phyloP scores from a whole-genome alignment of 2,888 invertebrate species.

The Limnephilus rhombicus region DNA sequence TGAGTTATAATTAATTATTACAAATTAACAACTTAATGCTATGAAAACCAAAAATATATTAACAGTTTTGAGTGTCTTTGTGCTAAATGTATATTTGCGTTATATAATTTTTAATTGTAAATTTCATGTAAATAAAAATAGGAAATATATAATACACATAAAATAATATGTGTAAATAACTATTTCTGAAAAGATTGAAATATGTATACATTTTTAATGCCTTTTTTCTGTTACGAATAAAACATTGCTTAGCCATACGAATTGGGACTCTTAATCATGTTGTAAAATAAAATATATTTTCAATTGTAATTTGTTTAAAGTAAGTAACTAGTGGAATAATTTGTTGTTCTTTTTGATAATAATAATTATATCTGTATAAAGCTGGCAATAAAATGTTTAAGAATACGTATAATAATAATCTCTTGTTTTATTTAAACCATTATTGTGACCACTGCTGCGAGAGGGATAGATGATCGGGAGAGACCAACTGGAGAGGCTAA shows the following conservation, averaged over 20 bases:
- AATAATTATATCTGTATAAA: slow-evolving; percentile 35
- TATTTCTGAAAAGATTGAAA: background rate
- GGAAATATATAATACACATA: background rate
- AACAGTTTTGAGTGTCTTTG: slow-evolving; percentile 16
- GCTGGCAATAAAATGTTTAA: slow-evolving; percentile 47
- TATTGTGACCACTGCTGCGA: no score
- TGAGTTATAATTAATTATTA: slow-evolving; percentile 2
- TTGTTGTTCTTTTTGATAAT: slow-evolving; percentile 7
- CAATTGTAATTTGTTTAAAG: slow-evolving; percentile 24
- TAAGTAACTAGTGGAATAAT: background rate
- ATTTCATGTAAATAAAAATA: slow-evolving; percentile 14
- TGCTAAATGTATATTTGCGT: slow-evolving; percentile 7
- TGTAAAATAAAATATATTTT: slow-evolving; percentile 31
- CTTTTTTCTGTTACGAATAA: slow-evolving; percentile 12
- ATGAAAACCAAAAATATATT: slow-evolving; percentile 40
- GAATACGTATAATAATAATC: background rate
- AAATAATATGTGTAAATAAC: background rate
- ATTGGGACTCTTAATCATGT: slow-evolving; percentile 16
- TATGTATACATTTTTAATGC: background rate
- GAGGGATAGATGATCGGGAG: no score
- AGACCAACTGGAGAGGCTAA: no score
- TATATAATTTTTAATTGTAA: slow-evolving; percentile 22
- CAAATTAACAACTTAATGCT: slow-evolving; percentile 12
- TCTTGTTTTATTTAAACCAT: background rate
- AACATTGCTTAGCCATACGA: slow-evolving; percentile 6